A percentile compares a stretch with the other conserved stretches of the same genome.
Conservation (phyloP, 2,113 vertebrate species). For the Rafetus swinhoei region DNA sequence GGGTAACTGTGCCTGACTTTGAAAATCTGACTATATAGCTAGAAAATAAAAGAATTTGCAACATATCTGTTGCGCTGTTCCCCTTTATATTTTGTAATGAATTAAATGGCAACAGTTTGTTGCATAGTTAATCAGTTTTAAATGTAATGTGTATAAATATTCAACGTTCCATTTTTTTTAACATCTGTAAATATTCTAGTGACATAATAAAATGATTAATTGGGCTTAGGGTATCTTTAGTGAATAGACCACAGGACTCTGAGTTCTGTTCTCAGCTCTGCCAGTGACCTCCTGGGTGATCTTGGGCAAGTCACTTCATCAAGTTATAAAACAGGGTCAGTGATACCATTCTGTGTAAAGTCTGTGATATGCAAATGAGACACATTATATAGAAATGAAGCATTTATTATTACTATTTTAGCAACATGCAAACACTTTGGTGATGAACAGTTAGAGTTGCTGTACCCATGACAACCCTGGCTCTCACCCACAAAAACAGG, state of each 20-base stretch:
- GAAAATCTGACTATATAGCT: neutral
- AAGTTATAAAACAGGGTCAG: neutral
- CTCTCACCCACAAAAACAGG: neutral
- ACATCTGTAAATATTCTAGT: neutral
- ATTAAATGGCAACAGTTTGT: neutral
- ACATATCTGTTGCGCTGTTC: neutral
- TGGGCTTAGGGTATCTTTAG: neutral
- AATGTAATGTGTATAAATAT: neutral
- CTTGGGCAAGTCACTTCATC: neutral
- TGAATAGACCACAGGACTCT: neutral
- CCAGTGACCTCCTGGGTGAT: neutral
- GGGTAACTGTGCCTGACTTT: neutral
- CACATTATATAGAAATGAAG: neutral
- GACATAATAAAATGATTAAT: neutral
- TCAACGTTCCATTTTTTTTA: neutral
- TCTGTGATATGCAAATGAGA: neutral
- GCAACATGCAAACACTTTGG: neutral
- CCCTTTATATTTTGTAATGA: neutral
- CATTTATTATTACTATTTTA: neutral
- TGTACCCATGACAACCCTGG: neutral
- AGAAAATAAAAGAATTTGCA: constrained; percentile 6
- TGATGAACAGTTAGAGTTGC: neutral
- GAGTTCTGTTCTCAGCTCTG: accelerated
- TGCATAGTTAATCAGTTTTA: neutral
- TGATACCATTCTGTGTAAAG: neutral